Evolutionary conservation across 2,888 invertebrate species (phyloP), one percentile per base, ranked within the genome.

Genomic region (Lochmaea crataegi): DNA sequence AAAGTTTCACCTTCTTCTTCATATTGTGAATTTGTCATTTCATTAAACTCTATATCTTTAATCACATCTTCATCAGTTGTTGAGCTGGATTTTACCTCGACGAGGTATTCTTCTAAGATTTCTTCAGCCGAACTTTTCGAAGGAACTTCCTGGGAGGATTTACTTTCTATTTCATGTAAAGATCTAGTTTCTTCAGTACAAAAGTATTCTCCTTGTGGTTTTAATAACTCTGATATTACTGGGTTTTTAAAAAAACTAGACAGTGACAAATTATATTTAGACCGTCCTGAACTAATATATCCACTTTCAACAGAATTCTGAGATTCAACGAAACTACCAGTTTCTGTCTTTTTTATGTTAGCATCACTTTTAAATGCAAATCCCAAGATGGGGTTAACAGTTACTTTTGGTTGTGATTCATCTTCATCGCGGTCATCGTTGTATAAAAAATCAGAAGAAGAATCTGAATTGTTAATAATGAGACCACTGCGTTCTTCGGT

Each of bases 231-330:
- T 26, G 79, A 78, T 12, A 82, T 81, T 32, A 76, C 76, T 0
- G 81, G 79, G 32, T 73, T 78, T 75, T 82, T 79, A 67, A 82
- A 82, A 64, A 83, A 82, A 48, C 72, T 80, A 9, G 57, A 63
- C 10, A 73, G 56, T 0, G 76, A 74, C 12, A 73, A 74, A 56
- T 72, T 76, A 65, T 74, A 65, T 64, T 72, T 75, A 6, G 82
- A 81, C 53, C 76, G 74, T 32, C 78, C 75, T 6, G 61, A 63
- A 51, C 81, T 82, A 1, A 74, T 71, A 73, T 83, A 83, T 12
- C 82, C 83, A 48, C 81, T 82, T 68, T 82, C 80, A 45, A 75
- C 78, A 4, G 81, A 82, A 65, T 73, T 74, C 10, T 75, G 68
- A 10, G 75, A 63, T 1, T 72, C 72, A 1, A 45, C 22, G 11